Base-by-base conservation (phyloP, 2,113 vertebrate genomes). In the Empidonax traillii region DNA sequence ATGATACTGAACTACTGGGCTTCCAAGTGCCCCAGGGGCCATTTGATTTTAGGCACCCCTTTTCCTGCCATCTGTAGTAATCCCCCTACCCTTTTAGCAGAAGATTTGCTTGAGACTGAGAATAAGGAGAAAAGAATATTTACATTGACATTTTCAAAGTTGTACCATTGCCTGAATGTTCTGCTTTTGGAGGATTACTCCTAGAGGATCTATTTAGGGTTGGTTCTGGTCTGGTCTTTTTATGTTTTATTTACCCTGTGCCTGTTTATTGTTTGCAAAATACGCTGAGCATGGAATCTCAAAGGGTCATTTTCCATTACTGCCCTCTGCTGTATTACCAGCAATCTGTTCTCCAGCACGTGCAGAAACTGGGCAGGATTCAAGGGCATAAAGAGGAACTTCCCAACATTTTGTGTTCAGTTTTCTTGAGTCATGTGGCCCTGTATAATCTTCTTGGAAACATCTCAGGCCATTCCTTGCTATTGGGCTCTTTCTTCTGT, bases 221-320 rank as follows among this genome's bases (percentile, higher is more conserved):
- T 87, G 73, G 78, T 79, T 95, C 85, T 87, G 49, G n/a, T 93
- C 82, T 85, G 71, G 79, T 78, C 68, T 84, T 96, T 86, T 93
- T 72, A 90, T 84, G 73, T 94, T 97, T 93, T 96, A 92, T 97
- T 95, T 95, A 94, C 79, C 68, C 88, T 81, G 58, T 72, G 58
- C 73, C 74, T 88, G 52, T 84, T 96, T 90, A 92, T 78, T 90
- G 73, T 92, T 94, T 84, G 79, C 88, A 87, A 78, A 96, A 78
- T 47, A 93, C 85, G 80, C 82, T 20, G 43, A 94, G 63, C 8
- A 10, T 53, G 83, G 93, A 90, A 61, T 92, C 85, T 95, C 88
- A 33, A 56, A 87, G 88, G 92, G 94, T 93, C 69, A 67, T 56
- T 93, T 92, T 92, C 88, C 88, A 84, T 86, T 72, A 88, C 90